Percentiles rank a stretch among this genome's conserved stretches.
These are phyloP conservation scores for Diaphora mendica DNA, from an alignment of 2,888 invertebrate genomes.

Conservation along the genomic window DNA sequence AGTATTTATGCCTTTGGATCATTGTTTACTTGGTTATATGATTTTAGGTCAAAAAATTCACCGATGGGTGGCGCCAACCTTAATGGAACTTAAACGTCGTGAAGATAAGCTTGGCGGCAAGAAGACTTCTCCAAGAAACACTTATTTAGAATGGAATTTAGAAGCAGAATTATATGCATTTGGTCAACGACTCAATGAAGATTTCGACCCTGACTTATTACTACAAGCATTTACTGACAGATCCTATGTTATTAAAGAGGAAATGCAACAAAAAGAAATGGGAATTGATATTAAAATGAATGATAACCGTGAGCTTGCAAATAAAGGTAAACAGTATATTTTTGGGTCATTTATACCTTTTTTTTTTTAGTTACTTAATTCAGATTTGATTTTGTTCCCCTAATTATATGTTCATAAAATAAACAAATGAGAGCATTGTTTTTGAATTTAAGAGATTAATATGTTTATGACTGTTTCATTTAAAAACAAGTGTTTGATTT, in stretches of 20 bases:
- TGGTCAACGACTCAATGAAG: slow-evolving; percentile 93
- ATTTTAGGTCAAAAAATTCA: slow-evolving; percentile 74
- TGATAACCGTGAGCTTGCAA: slow-evolving; percentile 90
- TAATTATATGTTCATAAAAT: not conserved
- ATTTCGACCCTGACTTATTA: slow-evolving; percentile 90
- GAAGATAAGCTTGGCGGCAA: slow-evolving; percentile 87
- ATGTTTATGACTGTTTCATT: not conserved
- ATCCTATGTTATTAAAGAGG: slow-evolving; percentile 91
- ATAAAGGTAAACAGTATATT: slow-evolving; percentile 81
- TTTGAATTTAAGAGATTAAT: not conserved
- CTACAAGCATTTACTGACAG: slow-evolving; percentile 92
- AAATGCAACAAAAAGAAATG: slow-evolving; percentile 88
- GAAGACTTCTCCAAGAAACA: slow-evolving; percentile 82
- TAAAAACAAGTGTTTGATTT: not conserved
- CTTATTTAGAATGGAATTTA: slow-evolving; percentile 94
- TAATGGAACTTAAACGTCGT: slow-evolving; percentile 87
- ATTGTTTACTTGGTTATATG: not conserved
- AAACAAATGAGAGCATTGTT: not conserved
- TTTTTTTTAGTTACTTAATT: not conserved
- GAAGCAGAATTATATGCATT: slow-evolving; percentile 95
- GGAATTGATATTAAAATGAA: slow-evolving; percentile 89
- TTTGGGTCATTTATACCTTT: not conserved
- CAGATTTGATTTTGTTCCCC: not conserved
- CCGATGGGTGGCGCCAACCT: slow-evolving; percentile 90
- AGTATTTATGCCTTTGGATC: not conserved